Percentiles rank a stretch among this genome's conserved stretches.
Evolutionary conservation across 2,113 vertebrate species (phyloP).

Genomic region (Cercopithecus mona): DNA sequence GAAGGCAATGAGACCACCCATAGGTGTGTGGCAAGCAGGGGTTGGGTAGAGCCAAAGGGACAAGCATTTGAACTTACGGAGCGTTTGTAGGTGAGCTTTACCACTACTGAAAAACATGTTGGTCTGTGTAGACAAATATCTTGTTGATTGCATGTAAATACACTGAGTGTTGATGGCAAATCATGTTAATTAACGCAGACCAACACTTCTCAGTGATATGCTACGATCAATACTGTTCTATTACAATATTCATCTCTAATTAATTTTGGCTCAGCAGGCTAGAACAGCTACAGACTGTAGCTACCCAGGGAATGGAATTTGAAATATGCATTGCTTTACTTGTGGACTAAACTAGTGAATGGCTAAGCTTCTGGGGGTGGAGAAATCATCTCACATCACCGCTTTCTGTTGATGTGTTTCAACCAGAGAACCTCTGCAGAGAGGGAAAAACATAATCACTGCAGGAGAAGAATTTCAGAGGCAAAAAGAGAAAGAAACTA

Average conservation of each 20-base stretch:
- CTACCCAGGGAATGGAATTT: neutral
- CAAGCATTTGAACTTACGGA: neutral
- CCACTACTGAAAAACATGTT: neutral
- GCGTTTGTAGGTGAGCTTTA: neutral
- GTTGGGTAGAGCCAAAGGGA: neutral
- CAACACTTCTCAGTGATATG: neutral
- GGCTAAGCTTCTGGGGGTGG: neutral
- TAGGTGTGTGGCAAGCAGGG: neutral
- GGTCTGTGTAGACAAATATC: neutral
- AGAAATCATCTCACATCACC: constrained; percentile 38
- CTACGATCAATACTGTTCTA: constrained; percentile 38
- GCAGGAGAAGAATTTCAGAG: neutral
- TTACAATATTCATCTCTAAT: constrained; percentile 62
- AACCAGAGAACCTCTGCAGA: constrained; percentile 38
- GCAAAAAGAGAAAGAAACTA: neutral
- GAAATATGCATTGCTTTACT: constrained; percentile 43
- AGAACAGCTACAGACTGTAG: neutral
- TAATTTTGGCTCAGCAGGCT: constrained; percentile 40
- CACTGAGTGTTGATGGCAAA: neutral
- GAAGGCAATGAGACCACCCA: neutral
- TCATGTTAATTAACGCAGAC: constrained; percentile 49
- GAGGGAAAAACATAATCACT: neutral
- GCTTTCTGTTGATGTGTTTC: constrained; percentile 18
- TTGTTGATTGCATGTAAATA: neutral
- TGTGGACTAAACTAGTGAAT: neutral